phyloP scores from a whole-genome alignment of 2,113 vertebrate species.

The Lichenostomus cassidix region DNA sequence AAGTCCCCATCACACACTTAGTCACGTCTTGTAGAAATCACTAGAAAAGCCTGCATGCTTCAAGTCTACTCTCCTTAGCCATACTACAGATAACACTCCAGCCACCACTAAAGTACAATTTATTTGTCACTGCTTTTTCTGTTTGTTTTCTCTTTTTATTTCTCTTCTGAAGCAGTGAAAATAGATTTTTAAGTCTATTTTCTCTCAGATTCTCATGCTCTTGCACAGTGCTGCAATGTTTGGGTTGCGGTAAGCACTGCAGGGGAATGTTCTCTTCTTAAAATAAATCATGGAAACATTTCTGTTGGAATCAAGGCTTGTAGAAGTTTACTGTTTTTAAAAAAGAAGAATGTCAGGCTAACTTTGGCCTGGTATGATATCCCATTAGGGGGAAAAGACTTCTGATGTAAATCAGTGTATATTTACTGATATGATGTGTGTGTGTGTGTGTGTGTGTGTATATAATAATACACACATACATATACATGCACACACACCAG shows the following conservation, averaged over 20 bases:
- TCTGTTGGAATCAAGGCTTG: slow-evolving; percentile 37
- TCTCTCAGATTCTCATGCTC: slow-evolving; percentile 46
- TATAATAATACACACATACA: neutral
- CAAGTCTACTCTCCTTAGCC: neutral
- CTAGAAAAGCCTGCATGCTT: neutral
- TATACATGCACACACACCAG: rapidly evolving
- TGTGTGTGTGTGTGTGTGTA: rapidly evolving
- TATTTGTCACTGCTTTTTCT: neutral
- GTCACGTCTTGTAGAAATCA: neutral
- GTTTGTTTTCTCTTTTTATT: slow-evolving; percentile 1
- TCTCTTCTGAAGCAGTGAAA: slow-evolving; percentile 19
- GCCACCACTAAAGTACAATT: neutral
- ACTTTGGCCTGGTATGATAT: slow-evolving; percentile 1
- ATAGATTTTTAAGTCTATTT: slow-evolving; percentile 41
- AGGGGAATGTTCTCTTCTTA: slow-evolving; percentile 65
- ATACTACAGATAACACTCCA: neutral
- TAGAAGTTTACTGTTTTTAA: neutral
- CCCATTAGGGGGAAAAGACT: neutral
- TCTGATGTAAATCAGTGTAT: neutral
- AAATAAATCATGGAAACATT: slow-evolving; percentile 66
- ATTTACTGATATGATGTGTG: neutral
- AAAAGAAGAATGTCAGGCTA: slow-evolving; percentile 1
- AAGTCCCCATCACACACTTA: neutral
- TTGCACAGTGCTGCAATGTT: slow-evolving; percentile 39
- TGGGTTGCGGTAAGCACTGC: slow-evolving; percentile 51